Percentiles rank a stretch among this genome's conserved stretches.
phyloP scores from a whole-genome alignment of 2,888 invertebrate genomes.

The Drosophila subquinaria region DNA sequence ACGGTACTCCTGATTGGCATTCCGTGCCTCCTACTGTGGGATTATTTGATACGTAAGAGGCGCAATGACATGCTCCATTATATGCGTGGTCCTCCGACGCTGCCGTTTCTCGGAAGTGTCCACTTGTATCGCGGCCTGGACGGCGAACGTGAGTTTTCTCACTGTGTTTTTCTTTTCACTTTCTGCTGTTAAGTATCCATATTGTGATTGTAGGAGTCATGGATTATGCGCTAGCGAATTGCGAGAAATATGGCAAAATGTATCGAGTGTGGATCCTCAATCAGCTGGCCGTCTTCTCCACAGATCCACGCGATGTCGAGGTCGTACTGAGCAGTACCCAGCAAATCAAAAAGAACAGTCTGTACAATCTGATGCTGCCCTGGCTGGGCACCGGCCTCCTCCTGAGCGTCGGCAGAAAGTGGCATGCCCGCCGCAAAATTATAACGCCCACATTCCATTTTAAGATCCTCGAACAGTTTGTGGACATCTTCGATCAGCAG shows the following conservation, averaged over 20 bases:
- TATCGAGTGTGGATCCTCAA: constrained; percentile 86
- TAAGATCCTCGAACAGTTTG: constrained; percentile 90
- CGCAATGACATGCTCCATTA: constrained; percentile 68
- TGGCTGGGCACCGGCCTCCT: constrained; percentile 84
- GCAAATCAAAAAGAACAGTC: constrained; percentile 75
- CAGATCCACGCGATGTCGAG: constrained; percentile 86
- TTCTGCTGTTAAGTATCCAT: not conserved
- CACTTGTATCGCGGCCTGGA: constrained; percentile 70
- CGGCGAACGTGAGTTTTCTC: constrained; percentile 72
- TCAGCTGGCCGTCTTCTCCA: constrained; percentile 84
- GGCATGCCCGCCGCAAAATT: constrained; percentile 90
- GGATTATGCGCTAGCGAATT: constrained; percentile 61
- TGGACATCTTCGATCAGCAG: constrained; percentile 90
- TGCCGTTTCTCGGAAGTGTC: constrained; percentile 75
- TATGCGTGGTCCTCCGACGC: constrained; percentile 71
- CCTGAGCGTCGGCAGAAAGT: constrained; percentile 86
- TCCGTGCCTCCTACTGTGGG: constrained; percentile 61
- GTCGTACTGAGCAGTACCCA: constrained; percentile 83
- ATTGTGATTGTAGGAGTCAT: constrained; percentile 67
- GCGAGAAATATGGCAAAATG: constrained; percentile 84
- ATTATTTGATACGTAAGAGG: constrained; percentile 72
- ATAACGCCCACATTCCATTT: constrained; percentile 91
- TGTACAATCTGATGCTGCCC: constrained; percentile 73
- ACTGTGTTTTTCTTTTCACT: not conserved
- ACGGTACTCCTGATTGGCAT: constrained; percentile 60